Conservation (phyloP, 2,888 invertebrate species). For the Camptogramma bilineatum region DNA sequence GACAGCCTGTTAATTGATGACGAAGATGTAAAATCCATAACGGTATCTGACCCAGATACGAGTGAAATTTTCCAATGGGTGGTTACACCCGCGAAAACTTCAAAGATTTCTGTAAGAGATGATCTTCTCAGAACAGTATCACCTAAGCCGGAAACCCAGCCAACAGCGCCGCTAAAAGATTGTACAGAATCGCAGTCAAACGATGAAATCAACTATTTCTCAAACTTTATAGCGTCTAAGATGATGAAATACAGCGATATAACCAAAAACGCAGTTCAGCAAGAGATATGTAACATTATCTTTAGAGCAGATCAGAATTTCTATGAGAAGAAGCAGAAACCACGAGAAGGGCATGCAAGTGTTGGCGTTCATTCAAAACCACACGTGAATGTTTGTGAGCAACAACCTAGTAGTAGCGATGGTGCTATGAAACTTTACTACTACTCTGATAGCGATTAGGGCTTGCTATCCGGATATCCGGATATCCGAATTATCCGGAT, state of each 20-base stretch:
- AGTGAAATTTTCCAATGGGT: no score
- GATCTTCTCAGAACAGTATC: neutral
- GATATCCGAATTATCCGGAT: no score
- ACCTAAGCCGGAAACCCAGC: neutral
- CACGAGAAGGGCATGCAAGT: conserved; percentile 42
- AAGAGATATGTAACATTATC: conserved; percentile 61
- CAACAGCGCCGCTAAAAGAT: neutral
- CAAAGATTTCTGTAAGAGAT: neutral
- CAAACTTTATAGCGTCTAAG: conserved; percentile 58
- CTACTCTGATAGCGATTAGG: conserved; percentile 15
- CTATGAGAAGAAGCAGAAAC: conserved; percentile 44
- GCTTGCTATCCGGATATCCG: no score
- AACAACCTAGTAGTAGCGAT: conserved; percentile 15
- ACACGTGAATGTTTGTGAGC: neutral
- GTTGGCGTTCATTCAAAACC: conserved; percentile 40
- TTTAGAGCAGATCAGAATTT: conserved; percentile 59
- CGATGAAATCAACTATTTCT: conserved; percentile 59
- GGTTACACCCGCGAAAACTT: neutral
- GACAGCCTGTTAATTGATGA: neutral
- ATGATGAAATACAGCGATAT: conserved; percentile 59
- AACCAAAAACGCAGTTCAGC: conserved; percentile 58
- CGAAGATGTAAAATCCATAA: neutral
- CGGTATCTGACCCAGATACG: neutral
- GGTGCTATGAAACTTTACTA: conserved; percentile 16
- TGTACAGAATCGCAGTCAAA: conserved; percentile 17